Conservation (phyloP, 1,140 invertebrate species). For the Caenorhabditis briggsae region DNA sequence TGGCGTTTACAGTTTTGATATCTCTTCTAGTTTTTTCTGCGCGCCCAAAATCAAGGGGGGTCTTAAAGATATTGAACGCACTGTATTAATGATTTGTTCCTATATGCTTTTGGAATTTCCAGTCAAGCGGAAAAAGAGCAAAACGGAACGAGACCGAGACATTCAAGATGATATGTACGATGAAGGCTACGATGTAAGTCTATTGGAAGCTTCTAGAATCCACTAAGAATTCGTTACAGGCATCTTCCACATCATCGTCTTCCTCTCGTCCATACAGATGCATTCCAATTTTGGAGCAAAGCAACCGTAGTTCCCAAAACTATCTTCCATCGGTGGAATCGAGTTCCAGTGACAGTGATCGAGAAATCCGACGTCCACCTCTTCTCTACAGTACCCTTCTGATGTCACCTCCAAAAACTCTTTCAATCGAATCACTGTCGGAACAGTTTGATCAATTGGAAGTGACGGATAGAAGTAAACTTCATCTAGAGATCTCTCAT, state of each 20-base stretch:
- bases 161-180: slow-evolving; percentile 41
- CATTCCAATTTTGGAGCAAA: slow-evolving; percentile 15
- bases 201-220: background rate
- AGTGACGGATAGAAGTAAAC: slow-evolving; percentile 30
- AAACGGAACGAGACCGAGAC: slow-evolving; percentile 18
- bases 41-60: too few relatives aligned
- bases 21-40: too few relatives aligned
- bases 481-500: slow-evolving; percentile 15
- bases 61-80: too few relatives aligned
- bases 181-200: background rate
- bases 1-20: too few relatives aligned
- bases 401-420: background rate
- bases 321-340: slow-evolving; percentile 8
- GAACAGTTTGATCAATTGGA: slow-evolving; percentile 11
- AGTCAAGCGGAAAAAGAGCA: slow-evolving; percentile 39
- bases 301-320: background rate
- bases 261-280: slow-evolving; percentile 39
- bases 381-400: slow-evolving; percentile 32
- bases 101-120: background rate
- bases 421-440: background rate
- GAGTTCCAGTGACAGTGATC: slow-evolving; percentile 15
- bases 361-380: background rate
- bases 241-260: background rate
- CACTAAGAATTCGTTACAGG: background rate
- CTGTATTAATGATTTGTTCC: too few relatives aligned